phyloP scores from a whole-genome alignment of 2,113 vertebrate genomes.

The Ibidorhyncha struthersii region DNA sequence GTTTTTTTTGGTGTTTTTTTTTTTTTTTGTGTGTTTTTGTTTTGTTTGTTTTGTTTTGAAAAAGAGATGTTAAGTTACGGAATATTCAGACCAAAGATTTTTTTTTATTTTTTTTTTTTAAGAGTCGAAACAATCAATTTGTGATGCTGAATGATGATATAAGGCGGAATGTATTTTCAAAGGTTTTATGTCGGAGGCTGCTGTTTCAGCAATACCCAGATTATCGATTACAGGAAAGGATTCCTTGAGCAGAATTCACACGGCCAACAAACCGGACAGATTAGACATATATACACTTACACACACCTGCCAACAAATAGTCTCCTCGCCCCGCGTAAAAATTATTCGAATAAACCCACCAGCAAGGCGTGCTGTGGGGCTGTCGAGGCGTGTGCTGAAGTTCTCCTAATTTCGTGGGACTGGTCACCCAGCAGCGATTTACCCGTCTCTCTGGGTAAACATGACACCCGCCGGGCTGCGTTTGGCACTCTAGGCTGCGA shows the following conservation, averaged over 20 bases:
- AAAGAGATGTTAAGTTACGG: background rate
- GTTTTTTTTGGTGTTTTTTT: background rate
- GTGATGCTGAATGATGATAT: background rate
- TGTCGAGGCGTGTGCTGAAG: background rate
- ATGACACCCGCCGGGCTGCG: background rate
- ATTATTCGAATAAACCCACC: background rate
- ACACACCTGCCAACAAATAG: background rate
- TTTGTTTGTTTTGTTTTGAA: background rate
- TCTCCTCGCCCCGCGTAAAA: background rate
- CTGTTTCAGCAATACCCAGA: background rate
- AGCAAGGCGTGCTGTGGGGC: background rate
- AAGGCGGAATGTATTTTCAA: background rate
- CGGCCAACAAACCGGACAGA: background rate
- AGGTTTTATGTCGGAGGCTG: background rate
- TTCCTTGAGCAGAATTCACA: background rate
- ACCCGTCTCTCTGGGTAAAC: background rate
- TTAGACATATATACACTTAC: background rate
- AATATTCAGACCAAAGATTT: background rate
- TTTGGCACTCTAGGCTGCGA: background rate
- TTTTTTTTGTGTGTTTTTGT: too few species aligned
- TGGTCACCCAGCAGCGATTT: background rate
- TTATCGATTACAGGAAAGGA: background rate
- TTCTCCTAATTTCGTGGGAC: background rate
- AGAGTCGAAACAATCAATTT: background rate
- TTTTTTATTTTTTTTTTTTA: background rate